Evolutionary conservation across 2,888 invertebrate genomes (phyloP).

Genomic region (Thumatha senex): DNA sequence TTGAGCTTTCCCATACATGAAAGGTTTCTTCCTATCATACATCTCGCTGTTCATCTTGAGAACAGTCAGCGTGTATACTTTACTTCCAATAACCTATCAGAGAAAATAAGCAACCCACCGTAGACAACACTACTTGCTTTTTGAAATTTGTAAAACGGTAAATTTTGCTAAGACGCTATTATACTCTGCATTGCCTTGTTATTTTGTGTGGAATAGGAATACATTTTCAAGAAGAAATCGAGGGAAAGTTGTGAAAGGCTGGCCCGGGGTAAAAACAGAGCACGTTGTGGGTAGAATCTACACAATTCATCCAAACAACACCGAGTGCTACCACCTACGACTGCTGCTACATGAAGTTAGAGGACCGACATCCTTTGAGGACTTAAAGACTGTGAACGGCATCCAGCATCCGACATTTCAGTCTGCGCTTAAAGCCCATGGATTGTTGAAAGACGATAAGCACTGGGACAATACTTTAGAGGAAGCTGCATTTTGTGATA

Average conservation of each 20-base stretch:
- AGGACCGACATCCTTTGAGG: background rate
- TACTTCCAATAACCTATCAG: constrained; percentile 19
- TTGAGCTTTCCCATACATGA: constrained; percentile 21
- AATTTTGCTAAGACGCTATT: constrained; percentile 34
- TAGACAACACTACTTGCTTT: constrained; percentile 38
- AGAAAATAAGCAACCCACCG: constrained; percentile 19
- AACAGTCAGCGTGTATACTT: constrained; percentile 9
- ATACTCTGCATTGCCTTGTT: constrained; percentile 28
- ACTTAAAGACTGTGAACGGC: background rate
- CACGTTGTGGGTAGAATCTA: constrained; percentile 14
- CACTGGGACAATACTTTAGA: background rate
- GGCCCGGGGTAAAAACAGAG: constrained; percentile 20
- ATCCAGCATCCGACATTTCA: background rate
- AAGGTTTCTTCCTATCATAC: constrained; percentile 14
- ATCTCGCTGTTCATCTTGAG: constrained; percentile 13
- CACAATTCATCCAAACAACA: background rate
- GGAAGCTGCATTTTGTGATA: background rate
- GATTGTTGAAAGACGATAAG: background rate
- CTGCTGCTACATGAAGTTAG: background rate
- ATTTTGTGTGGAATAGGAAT: constrained; percentile 20
- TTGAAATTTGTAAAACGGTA: constrained; percentile 36
- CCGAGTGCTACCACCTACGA: background rate
- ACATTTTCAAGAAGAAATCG: constrained; percentile 12
- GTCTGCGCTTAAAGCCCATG: background rate
- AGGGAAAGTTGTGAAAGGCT: constrained; percentile 18